A percentile compares a stretch with the other conserved stretches of the same genome.
Evolutionary conservation across 1,140 invertebrate species (phyloP).

Genomic region (Caenorhabditis inopinata): DNA sequence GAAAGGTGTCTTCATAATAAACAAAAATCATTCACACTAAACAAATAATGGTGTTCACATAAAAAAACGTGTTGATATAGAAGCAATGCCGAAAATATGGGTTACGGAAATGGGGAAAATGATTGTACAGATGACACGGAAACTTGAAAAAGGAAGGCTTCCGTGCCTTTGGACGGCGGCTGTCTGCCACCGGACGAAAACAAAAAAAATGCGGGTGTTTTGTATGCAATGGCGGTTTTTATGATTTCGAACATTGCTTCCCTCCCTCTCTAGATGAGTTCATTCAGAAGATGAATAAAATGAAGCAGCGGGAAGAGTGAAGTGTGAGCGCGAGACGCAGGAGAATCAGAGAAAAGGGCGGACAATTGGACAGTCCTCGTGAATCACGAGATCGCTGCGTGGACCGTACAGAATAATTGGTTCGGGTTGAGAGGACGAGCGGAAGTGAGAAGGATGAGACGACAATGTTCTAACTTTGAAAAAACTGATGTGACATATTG

Average conservation of each 20-base stretch:
- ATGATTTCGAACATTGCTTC: slow-evolving; percentile 25
- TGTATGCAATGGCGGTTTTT: slow-evolving; percentile 1
- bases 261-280: background rate
- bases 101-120: background rate
- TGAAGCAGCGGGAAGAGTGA: too few relatives aligned
- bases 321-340: too few relatives aligned
- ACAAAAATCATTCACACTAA: too few relatives aligned
- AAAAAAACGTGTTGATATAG: background rate
- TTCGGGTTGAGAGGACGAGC: background rate
- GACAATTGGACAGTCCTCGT: background rate
- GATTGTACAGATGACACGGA: background rate
- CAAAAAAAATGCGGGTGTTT: background rate
- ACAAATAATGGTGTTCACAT: background rate
- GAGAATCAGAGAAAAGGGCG: background rate
- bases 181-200: background rate
- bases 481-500: too few relatives aligned
- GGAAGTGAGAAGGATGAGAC: background rate
- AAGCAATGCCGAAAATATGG: background rate
- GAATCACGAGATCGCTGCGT: background rate
- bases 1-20: too few relatives aligned
- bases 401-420: slow-evolving; percentile 10
- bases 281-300: background rate
- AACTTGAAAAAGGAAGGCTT: background rate
- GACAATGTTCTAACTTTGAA: background rate
- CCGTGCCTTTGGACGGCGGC: background rate